These are phyloP conservation scores for Megaceryle alcyon DNA, from an alignment of 2,797 vertebrate genomes.

Conservation along the genomic window DNA sequence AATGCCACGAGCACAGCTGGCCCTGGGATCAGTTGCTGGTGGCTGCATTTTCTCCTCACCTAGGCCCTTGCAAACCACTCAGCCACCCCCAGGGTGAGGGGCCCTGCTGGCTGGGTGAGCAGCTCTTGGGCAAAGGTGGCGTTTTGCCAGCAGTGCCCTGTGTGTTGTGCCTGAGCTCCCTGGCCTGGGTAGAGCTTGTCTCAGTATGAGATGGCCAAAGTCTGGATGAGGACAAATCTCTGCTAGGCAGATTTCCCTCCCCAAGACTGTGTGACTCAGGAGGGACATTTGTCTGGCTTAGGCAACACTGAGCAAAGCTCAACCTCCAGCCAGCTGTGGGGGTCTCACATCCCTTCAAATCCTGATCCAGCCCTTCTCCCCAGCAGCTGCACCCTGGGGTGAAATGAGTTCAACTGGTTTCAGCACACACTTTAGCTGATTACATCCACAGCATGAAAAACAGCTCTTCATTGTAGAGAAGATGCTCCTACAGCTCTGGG, in stretches of 20 bases:
- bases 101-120: too few relatives aligned
- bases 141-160: not conserved
- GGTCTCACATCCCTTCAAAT: not conserved
- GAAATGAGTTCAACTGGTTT: not conserved
- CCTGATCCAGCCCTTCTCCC: not conserved
- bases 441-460: not conserved
- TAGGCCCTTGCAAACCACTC: not conserved
- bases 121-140: accelerated
- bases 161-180: accelerated
- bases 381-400: not conserved
- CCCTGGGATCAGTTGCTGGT: not conserved
- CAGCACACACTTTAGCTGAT: not conserved
- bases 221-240: not conserved
- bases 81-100: not conserved
- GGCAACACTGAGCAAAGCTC: not conserved
- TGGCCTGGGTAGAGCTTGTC: not conserved
- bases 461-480: not conserved
- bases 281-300: not conserved
- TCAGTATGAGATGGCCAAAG: not conserved
- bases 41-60: not conserved
- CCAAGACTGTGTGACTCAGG: not conserved
- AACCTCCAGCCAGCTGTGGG: accelerated
- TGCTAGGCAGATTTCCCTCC: not conserved
- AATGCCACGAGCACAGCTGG: not conserved
- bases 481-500: not conserved